A percentile compares a stretch with the other conserved stretches of the same genome.
phyloP scores from a whole-genome alignment of 2,888 invertebrate genomes.

The Galerucella nymphaeae region DNA sequence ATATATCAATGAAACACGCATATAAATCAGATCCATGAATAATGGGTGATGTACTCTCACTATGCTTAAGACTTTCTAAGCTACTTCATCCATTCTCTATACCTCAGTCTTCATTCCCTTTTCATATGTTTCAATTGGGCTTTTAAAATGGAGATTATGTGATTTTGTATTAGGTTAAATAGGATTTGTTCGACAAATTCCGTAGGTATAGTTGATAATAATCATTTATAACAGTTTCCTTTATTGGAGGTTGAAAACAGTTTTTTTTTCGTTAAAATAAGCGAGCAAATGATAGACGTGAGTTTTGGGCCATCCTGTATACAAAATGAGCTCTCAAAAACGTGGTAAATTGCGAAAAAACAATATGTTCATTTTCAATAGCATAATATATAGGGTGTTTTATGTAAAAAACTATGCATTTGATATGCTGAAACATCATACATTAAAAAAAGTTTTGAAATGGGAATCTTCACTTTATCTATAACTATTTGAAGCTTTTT shows the following conservation, averaged over 20 bases:
- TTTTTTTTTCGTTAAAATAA: not conserved
- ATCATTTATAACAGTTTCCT: conserved; percentile 3
- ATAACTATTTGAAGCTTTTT: too few relatives aligned
- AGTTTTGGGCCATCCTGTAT: too few relatives aligned
- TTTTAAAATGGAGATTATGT: conserved; percentile 41
- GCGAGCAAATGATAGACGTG: too few relatives aligned
- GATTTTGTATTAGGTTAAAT: conserved; percentile 22
- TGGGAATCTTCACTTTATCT: too few relatives aligned
- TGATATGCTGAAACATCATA: too few relatives aligned
- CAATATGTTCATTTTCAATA: too few relatives aligned
- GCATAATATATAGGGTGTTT: too few relatives aligned
- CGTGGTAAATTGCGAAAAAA: too few relatives aligned
- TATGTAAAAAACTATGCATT: too few relatives aligned
- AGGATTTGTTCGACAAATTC: conserved; percentile 16
- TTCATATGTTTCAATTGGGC: conserved; percentile 33
- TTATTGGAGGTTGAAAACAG: not conserved
- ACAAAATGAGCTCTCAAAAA: too few relatives aligned
- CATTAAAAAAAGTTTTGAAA: too few relatives aligned
- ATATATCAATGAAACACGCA: conserved; percentile 56
- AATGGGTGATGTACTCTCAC: conserved; percentile 53
- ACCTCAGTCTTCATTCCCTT: conserved; percentile 52
- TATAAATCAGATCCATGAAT: conserved; percentile 57
- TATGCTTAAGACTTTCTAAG: conserved; percentile 58
- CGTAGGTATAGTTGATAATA: not conserved
- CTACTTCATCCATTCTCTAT: conserved; percentile 56